Evolutionary conservation across 2,888 invertebrate genomes (phyloP).

Genomic region (Tyria jacobaeae): DNA sequence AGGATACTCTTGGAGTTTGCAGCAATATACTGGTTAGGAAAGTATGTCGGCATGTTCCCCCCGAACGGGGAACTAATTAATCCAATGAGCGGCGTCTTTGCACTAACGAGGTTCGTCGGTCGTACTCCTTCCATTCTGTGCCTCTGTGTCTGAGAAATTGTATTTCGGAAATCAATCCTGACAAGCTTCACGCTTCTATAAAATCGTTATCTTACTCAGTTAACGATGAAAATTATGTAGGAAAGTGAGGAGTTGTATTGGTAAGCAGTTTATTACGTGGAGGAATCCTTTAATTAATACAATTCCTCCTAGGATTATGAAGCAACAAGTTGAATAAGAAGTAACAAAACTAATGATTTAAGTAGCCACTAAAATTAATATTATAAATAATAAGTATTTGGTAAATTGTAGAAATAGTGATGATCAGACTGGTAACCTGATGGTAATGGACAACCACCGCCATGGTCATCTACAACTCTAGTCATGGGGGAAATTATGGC

Average conservation of each 20-base stretch:
- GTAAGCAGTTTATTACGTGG: constrained; percentile 26
- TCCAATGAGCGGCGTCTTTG: constrained; percentile 81
- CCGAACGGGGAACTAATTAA: constrained; percentile 80
- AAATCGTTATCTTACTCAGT: constrained; percentile 39
- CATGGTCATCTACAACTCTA: too few species aligned
- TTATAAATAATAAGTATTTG: too few species aligned
- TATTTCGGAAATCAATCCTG: constrained; percentile 68
- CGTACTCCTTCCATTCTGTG: constrained; percentile 65
- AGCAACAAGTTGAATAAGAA: too few species aligned
- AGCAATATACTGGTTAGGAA: constrained; percentile 58
- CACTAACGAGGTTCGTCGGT: constrained; percentile 81
- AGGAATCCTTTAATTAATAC: not conserved
- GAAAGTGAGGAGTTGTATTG: constrained; percentile 35
- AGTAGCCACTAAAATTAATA: too few species aligned
- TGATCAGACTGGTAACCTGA: too few species aligned
- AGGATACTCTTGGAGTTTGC: constrained; percentile 59
- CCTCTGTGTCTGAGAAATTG: constrained; percentile 71
- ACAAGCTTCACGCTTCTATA: constrained; percentile 50
- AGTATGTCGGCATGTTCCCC: constrained; percentile 71
- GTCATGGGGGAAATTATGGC: too few species aligned
- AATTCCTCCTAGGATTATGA: not conserved
- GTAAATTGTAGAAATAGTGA: too few species aligned
- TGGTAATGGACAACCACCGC: too few species aligned
- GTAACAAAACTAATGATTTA: too few species aligned
- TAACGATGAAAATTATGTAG: constrained; percentile 32